These are phyloP conservation scores for Antrozous pallidus DNA, from an alignment of 2,797 vertebrate species.

Conservation along the genomic window DNA sequence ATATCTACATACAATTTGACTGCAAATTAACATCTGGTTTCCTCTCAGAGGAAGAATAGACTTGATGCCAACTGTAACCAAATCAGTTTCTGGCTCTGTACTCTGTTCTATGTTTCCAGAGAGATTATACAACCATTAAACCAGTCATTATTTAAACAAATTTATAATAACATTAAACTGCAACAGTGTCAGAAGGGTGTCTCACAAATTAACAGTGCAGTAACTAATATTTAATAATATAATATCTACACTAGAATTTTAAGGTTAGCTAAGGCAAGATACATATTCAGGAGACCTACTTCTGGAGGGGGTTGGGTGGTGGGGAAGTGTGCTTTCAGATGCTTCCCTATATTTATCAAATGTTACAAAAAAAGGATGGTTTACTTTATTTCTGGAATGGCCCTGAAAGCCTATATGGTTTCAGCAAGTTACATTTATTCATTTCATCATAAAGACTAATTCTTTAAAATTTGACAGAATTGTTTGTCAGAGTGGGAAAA, in stretches of 20 bases:
- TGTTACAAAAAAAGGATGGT: background rate
- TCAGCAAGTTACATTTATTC: background rate
- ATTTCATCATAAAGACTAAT: constrained; percentile 11
- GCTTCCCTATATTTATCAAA: constrained; percentile 17
- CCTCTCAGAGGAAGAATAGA: background rate
- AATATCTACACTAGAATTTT: constrained; percentile 7
- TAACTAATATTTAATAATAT: constrained; percentile 12
- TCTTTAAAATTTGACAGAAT: background rate
- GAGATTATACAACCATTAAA: background rate
- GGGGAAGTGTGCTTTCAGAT: background rate
- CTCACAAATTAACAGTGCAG: background rate
- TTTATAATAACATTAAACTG: constrained; percentile 22
- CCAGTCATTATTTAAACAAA: background rate
- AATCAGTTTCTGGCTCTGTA: background rate
- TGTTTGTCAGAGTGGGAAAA: background rate
- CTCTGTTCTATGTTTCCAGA: background rate
- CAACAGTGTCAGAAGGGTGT: background rate
- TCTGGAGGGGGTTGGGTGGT: background rate
- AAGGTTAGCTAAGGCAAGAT: background rate
- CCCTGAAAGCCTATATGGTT: background rate
- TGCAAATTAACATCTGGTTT: background rate
- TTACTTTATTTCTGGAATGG: constrained; percentile 7
- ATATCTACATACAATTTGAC: background rate
- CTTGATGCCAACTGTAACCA: background rate
- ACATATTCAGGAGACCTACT: background rate